phyloP scores from a whole-genome alignment of 1,140 invertebrate genomes.

The Lordiphosa stackelbergi region DNA sequence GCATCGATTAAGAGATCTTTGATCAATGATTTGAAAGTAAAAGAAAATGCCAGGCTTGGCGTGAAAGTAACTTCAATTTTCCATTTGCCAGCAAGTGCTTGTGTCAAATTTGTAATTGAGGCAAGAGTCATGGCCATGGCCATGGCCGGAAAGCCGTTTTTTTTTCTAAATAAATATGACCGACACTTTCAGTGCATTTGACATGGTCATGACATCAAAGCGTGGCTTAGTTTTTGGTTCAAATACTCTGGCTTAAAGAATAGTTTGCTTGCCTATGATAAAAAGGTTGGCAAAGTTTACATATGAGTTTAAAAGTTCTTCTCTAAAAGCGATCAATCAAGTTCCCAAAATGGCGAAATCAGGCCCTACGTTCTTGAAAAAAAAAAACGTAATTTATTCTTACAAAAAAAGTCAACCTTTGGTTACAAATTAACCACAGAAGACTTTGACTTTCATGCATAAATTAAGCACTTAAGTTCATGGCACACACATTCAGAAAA shows the following conservation, averaged over 20 bases:
- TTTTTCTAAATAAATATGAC: constrained; percentile 46
- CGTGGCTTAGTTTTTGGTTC: constrained; percentile 36
- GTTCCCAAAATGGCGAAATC: no score
- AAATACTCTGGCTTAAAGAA: not conserved
- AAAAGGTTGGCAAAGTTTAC: not conserved
- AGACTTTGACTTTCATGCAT: no score
- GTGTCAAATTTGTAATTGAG: constrained; percentile 70
- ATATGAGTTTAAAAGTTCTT: no score
- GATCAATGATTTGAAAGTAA: constrained; percentile 73
- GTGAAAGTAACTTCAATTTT: constrained; percentile 73
- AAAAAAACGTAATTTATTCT: no score
- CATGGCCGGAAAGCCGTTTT: constrained; percentile 27
- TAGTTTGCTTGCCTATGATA: not conserved
- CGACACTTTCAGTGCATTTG: constrained; percentile 60
- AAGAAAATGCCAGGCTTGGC: constrained; percentile 34
- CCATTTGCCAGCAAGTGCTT: constrained; percentile 48
- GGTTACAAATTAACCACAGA: no score
- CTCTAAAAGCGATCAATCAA: no score
- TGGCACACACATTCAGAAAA: no score
- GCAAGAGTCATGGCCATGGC: constrained; percentile 19
- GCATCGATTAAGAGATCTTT: constrained; percentile 58
- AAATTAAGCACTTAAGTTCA: no score
- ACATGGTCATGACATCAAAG: constrained; percentile 65
- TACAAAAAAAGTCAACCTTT: no score
- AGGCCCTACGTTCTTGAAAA: no score